Conservation (phyloP, 1,140 invertebrate genomes). For the Gryon sp. region DNA sequence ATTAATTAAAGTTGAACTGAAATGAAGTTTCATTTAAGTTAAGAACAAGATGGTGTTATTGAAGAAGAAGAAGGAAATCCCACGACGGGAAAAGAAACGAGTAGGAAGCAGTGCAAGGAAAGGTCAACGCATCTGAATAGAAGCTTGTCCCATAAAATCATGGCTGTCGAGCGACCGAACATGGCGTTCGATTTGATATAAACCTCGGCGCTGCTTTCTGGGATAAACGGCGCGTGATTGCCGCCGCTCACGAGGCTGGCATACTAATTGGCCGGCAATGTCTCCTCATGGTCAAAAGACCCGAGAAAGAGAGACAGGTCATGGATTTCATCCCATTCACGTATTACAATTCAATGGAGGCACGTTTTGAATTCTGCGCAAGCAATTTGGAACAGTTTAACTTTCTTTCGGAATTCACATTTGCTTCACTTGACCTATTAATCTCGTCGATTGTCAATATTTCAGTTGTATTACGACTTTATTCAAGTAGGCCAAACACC, state of each 20-base stretch:
- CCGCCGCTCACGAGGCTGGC: slow-evolving; percentile 40
- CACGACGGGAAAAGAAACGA: not conserved
- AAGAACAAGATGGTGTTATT: no score
- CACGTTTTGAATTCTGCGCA: no score
- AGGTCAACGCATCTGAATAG: slow-evolving; percentile 33
- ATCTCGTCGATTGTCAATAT: no score
- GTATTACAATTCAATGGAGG: not conserved
- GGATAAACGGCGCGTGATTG: slow-evolving; percentile 51
- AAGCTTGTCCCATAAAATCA: slow-evolving; percentile 46
- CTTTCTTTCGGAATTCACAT: no score
- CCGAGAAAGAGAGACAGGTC: slow-evolving; percentile 16
- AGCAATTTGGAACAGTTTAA: no score
- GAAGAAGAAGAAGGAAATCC: no score
- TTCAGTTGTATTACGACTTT: no score
- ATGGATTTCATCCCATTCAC: slow-evolving; percentile 28
- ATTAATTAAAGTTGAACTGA: no score
- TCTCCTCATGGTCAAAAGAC: slow-evolving; percentile 48
- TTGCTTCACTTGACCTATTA: no score
- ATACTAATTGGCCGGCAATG: slow-evolving; percentile 45
- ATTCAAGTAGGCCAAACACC: no score
- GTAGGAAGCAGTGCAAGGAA: slow-evolving; percentile 24
- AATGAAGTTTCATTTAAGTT: no score
- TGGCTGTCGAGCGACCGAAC: slow-evolving; percentile 44
- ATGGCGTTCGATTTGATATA: slow-evolving; percentile 30
- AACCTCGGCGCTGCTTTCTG: slow-evolving; percentile 31